A percentile compares a stretch with the other conserved stretches of the same genome.
phyloP scores from a whole-genome alignment of 30 jellyfish, hydroid and myxozoan genomes.

The Morbakka virulenta region DNA sequence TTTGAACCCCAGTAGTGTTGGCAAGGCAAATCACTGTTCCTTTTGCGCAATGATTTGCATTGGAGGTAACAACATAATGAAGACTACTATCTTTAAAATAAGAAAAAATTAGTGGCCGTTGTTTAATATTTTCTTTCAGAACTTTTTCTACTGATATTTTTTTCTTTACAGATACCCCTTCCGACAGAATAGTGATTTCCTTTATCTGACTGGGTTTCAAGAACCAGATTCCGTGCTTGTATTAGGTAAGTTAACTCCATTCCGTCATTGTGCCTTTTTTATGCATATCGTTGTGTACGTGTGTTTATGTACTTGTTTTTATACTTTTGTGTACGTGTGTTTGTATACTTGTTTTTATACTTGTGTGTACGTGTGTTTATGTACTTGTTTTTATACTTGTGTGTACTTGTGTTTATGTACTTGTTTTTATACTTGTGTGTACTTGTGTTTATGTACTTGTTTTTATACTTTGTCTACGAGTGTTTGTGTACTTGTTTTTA shows the following conservation, averaged over 20 bases:
- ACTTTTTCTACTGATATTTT: not conserved
- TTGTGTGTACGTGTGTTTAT: too few relatives aligned
- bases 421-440: too few relatives aligned
- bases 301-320: too few relatives aligned
- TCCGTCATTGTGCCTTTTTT: not conserved
- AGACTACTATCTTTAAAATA: not conserved
- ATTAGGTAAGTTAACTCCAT: constrained; percentile 77
- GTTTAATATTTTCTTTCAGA: too few relatives aligned
- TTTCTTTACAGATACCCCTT: constrained; percentile 66
- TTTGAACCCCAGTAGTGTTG: not conserved
- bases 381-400: constrained; percentile 5
- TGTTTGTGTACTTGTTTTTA: not conserved
- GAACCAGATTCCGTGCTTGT: constrained; percentile 83
- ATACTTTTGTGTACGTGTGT: too few relatives aligned
- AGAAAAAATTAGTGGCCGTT: not conserved
- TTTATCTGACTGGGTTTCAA: constrained; percentile 74
- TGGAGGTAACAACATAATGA: not conserved
- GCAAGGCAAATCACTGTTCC: not conserved
- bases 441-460: too few relatives aligned
- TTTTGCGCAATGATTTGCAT: not conserved
- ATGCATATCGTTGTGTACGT: not conserved
- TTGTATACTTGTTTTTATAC: too few relatives aligned
- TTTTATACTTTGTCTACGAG: too few relatives aligned
- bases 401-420: too few relatives aligned
- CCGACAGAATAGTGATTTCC: constrained; percentile 82